These are phyloP conservation scores for Sorex maritimensis DNA, from an alignment of 2,797 vertebrate species.

Conservation along the genomic window DNA sequence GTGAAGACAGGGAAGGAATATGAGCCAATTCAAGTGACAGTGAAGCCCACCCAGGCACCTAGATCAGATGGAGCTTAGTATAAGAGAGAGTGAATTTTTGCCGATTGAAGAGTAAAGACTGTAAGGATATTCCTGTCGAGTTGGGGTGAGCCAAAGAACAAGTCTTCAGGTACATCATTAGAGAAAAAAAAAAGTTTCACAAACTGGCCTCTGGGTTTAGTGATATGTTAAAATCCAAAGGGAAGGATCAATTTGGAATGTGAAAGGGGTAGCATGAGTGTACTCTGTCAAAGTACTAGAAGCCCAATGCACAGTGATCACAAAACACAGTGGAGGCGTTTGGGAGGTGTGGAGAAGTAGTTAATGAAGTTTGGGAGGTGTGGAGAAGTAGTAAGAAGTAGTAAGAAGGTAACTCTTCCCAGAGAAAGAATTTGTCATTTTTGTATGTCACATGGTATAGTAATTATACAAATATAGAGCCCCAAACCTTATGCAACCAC, in stretches of 20 bases:
- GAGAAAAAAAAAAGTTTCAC: background rate
- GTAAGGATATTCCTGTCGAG: background rate
- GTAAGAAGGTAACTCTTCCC: background rate
- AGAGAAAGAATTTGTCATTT: background rate
- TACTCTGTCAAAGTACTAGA: background rate
- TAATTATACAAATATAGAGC: background rate
- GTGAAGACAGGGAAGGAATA: background rate
- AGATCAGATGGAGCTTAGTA: conserved; percentile 45
- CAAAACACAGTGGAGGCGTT: background rate
- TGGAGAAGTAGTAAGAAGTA: background rate
- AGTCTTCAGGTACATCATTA: background rate
- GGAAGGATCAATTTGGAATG: background rate
- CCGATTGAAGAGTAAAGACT: background rate
- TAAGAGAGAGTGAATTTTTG: background rate
- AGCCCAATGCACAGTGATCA: background rate
- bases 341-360: background rate
- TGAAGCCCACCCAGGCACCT: background rate
- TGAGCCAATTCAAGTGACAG: background rate
- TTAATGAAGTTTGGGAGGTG: background rate
- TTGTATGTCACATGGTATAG: background rate
- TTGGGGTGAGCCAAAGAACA: background rate
- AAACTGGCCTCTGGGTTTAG: background rate
- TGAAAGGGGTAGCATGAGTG: background rate
- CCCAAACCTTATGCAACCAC: background rate
- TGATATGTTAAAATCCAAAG: background rate